These are phyloP conservation scores for Cactoblastis cactorum DNA, from an alignment of 2,888 invertebrate genomes.

Conservation along the genomic window DNA sequence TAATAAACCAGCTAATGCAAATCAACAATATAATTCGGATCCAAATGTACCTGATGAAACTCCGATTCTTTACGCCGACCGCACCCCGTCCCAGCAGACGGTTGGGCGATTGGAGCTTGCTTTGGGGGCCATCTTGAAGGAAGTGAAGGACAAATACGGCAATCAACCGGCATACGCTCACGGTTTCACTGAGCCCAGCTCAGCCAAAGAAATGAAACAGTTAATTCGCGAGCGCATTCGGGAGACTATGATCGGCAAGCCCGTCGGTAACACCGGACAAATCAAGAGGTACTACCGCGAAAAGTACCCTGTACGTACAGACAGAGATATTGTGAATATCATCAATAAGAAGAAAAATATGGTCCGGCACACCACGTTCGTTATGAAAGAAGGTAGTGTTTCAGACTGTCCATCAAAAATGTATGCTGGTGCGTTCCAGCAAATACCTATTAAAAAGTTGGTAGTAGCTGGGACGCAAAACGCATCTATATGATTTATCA, in stretches of 20 bases:
- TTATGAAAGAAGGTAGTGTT: constrained; percentile 10
- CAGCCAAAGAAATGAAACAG: constrained; percentile 37
- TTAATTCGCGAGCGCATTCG: constrained; percentile 52
- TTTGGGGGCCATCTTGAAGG: constrained; percentile 52
- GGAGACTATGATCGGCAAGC: constrained; percentile 44
- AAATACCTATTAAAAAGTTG: background rate
- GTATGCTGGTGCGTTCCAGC: background rate
- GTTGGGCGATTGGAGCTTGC: constrained; percentile 60
- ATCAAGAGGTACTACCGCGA: constrained; percentile 45
- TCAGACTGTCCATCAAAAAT: background rate
- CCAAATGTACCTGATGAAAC: background rate
- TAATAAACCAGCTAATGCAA: constrained; percentile 15
- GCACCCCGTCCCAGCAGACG: constrained; percentile 39
- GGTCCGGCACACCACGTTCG: background rate
- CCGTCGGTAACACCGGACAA: constrained; percentile 33
- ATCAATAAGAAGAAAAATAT: constrained; percentile 22
- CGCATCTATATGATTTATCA: background rate
- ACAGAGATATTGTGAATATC: constrained; percentile 42
- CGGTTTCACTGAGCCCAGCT: constrained; percentile 22
- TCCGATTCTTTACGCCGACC: constrained; percentile 33
- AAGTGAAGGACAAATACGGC: constrained; percentile 33
- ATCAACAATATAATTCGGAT: background rate
- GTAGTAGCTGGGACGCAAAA: background rate
- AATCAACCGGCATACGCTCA: constrained; percentile 15
- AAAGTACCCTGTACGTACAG: constrained; percentile 39